Evolutionary conservation across 2,113 vertebrate genomes (phyloP).

Genomic region (Oncorhynchus nerka): DNA sequence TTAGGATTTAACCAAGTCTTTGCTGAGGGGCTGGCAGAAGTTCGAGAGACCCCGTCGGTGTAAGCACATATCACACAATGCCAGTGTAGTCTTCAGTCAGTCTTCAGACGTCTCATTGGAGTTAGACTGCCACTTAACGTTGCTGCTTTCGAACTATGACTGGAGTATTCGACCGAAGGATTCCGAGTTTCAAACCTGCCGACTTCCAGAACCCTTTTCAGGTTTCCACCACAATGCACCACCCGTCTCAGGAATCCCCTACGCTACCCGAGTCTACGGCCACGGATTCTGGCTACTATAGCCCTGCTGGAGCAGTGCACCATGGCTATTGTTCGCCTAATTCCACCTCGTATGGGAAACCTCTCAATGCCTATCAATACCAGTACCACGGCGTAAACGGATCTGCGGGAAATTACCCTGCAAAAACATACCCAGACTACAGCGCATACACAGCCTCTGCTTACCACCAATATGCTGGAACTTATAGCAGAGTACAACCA

Average conservation of each 20-base stretch:
- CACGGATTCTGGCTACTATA: constrained; percentile 98
- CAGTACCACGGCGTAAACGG: constrained; percentile 92
- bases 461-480: constrained; percentile 89
- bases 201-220: constrained; percentile 93
- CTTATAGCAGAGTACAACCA: constrained; percentile 89
- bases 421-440: constrained; percentile 92
- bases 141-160: constrained; percentile 80
- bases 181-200: constrained; percentile 86
- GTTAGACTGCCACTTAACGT: constrained; percentile 56
- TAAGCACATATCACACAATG: constrained; percentile 65
- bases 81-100: constrained; percentile 64
- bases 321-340: constrained; percentile 97
- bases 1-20: constrained; percentile 99
- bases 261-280: constrained; percentile 96
- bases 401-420: constrained; percentile 87
- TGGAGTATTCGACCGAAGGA: constrained; percentile 97
- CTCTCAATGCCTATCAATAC: constrained; percentile 93
- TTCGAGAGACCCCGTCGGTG: constrained; percentile 79
- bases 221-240: constrained; percentile 87
- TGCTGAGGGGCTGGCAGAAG: constrained; percentile 92
- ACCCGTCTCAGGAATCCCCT: constrained; percentile 94
- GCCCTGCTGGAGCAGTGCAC: constrained; percentile 84
- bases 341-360: constrained; percentile 91
- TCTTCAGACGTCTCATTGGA: constrained; percentile 59
- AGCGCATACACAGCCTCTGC: constrained; percentile 86